phyloP scores from a whole-genome alignment of 2,113 vertebrate species.

The Ovibos moschatus region DNA sequence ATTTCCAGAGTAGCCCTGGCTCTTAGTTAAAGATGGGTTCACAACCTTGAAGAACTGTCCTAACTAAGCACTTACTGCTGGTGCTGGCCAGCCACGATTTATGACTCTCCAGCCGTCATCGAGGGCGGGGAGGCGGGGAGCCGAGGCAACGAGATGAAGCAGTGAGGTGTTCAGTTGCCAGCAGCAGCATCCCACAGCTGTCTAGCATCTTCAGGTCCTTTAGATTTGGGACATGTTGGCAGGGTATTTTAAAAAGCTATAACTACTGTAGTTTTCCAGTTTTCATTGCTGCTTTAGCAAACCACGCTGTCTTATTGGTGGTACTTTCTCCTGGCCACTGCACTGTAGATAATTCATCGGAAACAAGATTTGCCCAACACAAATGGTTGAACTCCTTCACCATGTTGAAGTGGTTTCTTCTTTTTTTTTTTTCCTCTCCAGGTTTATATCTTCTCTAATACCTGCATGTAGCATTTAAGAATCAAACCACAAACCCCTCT shows the following conservation, averaged over 20 bases:
- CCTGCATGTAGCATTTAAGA: constrained; percentile 83
- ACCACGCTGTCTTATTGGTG: constrained; percentile 75
- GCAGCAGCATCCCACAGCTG: constrained; percentile 72
- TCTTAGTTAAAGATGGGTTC: constrained; percentile 52
- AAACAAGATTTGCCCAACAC: constrained; percentile 67
- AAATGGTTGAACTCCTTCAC: constrained; percentile 70
- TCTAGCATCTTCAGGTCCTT: constrained; percentile 69
- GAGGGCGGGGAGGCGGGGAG: neutral
- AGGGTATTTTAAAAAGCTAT: constrained; percentile 71
- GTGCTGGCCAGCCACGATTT: constrained; percentile 41
- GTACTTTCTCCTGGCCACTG: constrained; percentile 77
- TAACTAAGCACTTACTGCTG: constrained; percentile 18
- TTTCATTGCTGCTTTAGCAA: constrained; percentile 80
- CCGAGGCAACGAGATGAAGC: neutral
- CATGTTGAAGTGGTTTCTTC: constrained; percentile 47
- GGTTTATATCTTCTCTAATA: constrained; percentile 77
- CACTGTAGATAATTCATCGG: constrained; percentile 80
- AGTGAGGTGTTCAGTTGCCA: constrained; percentile 72
- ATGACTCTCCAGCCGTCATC: constrained; percentile 55
- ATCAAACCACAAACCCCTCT: constrained; percentile 67
- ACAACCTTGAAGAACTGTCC: constrained; percentile 61
- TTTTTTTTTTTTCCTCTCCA: neutral
- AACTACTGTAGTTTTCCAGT: constrained; percentile 71
- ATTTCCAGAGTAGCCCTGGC: constrained; percentile 51
- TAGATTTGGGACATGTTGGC: constrained; percentile 68